Evolutionary conservation across 2,113 vertebrate genomes (phyloP).

Genomic region (Vireo altiloquus): DNA sequence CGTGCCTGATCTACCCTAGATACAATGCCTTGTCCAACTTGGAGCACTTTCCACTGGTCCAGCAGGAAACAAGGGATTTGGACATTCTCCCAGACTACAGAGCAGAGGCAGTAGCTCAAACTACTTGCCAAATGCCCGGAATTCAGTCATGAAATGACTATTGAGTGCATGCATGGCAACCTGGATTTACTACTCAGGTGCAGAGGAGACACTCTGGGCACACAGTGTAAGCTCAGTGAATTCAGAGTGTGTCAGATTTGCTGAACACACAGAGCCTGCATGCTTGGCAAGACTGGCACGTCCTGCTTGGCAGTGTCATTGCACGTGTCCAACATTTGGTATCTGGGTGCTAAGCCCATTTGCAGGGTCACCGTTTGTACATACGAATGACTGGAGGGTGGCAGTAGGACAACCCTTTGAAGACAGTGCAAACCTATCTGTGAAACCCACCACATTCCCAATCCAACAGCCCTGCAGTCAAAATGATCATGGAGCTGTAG

Average conservation of each 20-base stretch:
- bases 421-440: neutral
- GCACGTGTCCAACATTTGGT: rapidly evolving
- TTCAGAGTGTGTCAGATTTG: neutral
- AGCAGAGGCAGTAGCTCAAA: neutral
- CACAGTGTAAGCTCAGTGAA: neutral
- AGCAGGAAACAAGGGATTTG: neutral
- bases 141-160: neutral
- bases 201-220: neutral
- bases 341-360: neutral
- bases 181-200: neutral
- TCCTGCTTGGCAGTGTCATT: neutral
- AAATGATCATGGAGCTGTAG: neutral
- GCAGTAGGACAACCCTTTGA: neutral
- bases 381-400: neutral
- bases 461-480: neutral
- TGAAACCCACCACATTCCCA: neutral
- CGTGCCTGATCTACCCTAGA: neutral
- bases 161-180: rapidly evolving
- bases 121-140: neutral
- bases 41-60: neutral
- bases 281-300: rapidly evolving
- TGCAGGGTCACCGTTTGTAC: neutral
- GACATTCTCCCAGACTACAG: neutral
- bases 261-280: neutral
- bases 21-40: neutral